Percentiles rank a stretch among this genome's conserved stretches.
These are phyloP conservation scores for Nothoprocta pentlandii DNA, from an alignment of 2,113 vertebrate genomes.

Conservation along the genomic window DNA sequence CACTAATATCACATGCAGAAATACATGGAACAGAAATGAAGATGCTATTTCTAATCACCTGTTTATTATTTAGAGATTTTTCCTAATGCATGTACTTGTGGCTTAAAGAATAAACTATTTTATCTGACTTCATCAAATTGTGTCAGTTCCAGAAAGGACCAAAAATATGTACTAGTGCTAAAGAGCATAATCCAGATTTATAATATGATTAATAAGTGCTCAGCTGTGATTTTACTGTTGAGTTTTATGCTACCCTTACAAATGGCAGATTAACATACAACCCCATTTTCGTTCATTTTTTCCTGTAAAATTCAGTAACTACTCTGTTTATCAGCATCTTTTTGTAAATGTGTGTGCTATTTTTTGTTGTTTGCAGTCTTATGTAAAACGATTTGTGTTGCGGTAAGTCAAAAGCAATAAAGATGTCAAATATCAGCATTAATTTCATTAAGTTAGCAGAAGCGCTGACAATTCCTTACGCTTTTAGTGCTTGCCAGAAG, in stretches of 20 bases:
- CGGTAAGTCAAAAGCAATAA: slow-evolving; percentile 19
- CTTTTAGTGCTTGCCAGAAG: slow-evolving; percentile 3
- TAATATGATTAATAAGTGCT: not conserved
- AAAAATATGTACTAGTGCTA: not conserved
- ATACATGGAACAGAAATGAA: slow-evolving; percentile 19
- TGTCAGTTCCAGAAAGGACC: not conserved
- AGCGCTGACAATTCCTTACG: not conserved
- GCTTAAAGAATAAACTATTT: slow-evolving; percentile 1
- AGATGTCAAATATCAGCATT: slow-evolving; percentile 1
- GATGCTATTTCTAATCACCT: slow-evolving; percentile 4
- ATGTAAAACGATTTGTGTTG: not conserved
- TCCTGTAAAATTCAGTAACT: slow-evolving; percentile 2
- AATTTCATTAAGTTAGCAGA: slow-evolving; percentile 35
- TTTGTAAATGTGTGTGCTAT: not conserved
- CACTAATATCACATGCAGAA: not conserved
- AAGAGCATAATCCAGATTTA: not conserved
- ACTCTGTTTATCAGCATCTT: not conserved
- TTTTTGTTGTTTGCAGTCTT: not conserved
- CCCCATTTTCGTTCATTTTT: not conserved
- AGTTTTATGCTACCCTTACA: slow-evolving; percentile 1
- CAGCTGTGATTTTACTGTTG: not conserved
- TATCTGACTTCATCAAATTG: not conserved
- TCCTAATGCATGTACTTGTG: not conserved
- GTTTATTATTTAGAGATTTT: slow-evolving; percentile 27
- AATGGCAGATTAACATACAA: not conserved